These are phyloP conservation scores for Eulithis prunata DNA, from an alignment of 2,888 invertebrate species.

Conservation along the genomic window DNA sequence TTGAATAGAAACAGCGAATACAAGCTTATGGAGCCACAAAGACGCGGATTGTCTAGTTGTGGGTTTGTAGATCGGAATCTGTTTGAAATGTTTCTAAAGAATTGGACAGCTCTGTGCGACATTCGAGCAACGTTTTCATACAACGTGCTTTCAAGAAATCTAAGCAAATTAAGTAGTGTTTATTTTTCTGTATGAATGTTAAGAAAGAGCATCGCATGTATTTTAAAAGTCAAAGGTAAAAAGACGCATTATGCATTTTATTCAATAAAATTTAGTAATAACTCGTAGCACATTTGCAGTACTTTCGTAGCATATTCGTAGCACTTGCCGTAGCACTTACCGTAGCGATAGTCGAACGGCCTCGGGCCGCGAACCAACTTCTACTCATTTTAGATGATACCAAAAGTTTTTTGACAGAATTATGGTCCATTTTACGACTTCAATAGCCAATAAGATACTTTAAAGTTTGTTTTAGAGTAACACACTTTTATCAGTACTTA, in stretches of 20 bases:
- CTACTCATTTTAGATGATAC: conserved; percentile 4
- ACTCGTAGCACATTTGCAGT: conserved; percentile 1
- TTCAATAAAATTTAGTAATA: too few species aligned
- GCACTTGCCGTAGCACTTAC: not conserved
- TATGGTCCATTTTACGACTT: conserved; percentile 8
- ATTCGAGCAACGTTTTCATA: not conserved
- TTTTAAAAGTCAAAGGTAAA: too few species aligned
- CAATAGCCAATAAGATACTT: not conserved
- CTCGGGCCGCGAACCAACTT: conserved; percentile 4
- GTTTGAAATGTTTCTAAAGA: conserved; percentile 1
- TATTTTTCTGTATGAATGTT: too few species aligned
- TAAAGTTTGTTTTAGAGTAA: too few species aligned
- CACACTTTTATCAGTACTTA: too few species aligned
- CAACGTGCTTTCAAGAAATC: not conserved
- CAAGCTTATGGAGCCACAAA: conserved; percentile 10
- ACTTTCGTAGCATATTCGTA: not conserved
- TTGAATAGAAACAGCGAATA: conserved; percentile 9
- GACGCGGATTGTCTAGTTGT: conserved; percentile 3
- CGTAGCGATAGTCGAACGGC: not conserved
- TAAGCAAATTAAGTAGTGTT: too few species aligned
- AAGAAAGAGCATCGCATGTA: too few species aligned
- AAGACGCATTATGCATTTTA: not conserved
- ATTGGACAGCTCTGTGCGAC: not conserved
- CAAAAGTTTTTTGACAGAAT: conserved; percentile 6
- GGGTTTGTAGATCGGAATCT: not conserved